Percentiles rank a stretch among this genome's conserved stretches.
These are phyloP conservation scores for Aegithalos caudatus DNA, from an alignment of 2,113 vertebrate genomes.

Conservation along the genomic window DNA sequence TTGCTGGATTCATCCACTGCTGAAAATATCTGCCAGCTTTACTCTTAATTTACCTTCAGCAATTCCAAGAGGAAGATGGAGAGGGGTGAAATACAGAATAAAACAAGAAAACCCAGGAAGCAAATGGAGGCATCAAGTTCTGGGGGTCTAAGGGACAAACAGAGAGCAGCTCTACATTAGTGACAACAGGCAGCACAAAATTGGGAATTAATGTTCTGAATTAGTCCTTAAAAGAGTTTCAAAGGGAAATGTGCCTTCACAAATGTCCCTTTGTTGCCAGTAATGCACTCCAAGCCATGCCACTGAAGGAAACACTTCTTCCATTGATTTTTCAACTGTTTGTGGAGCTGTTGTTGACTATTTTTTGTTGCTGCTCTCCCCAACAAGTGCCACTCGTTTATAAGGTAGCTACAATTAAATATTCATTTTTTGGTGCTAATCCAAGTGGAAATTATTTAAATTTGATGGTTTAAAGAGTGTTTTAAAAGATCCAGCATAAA, in stretches of 20 bases:
- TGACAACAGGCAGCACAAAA: not conserved
- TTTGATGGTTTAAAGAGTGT: not conserved
- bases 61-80: not conserved
- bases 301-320: not conserved
- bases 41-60: not conserved
- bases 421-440: not conserved
- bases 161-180: not conserved
- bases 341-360: not conserved
- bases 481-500: not conserved
- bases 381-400: fast-evolving
- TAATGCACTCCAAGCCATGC: not conserved
- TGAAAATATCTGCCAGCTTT: not conserved
- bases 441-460: not conserved
- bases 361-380: not conserved
- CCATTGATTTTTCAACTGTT: not conserved
- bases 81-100: not conserved
- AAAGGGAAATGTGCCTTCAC: not conserved
- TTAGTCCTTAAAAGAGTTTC: not conserved
- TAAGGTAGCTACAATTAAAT: not conserved
- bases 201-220: not conserved
- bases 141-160: not conserved
- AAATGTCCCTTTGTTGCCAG: not conserved
- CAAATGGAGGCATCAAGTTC: not conserved
- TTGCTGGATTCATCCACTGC: not conserved
- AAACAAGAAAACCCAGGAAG: not conserved